Percentiles rank a stretch among this genome's conserved stretches.
Evolutionary conservation across 2,888 invertebrate genomes (phyloP).

Genomic region (Ellobium chinense): DNA sequence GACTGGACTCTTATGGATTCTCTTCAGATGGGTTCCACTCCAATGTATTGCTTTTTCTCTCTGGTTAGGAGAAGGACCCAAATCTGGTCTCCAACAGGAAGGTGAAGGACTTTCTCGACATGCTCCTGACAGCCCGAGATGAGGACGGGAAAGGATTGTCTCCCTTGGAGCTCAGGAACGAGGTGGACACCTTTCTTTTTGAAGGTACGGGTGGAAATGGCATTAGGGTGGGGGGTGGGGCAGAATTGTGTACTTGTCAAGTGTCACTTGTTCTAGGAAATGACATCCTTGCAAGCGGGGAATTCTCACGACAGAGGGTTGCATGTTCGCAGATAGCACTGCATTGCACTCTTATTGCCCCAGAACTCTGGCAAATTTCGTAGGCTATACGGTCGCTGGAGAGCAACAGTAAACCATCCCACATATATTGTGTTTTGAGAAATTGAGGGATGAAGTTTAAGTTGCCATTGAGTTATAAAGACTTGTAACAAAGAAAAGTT

Average conservation of each 20-base stretch:
- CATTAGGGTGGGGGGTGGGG: not conserved
- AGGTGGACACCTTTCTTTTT: conserved; percentile 70
- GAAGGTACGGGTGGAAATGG: conserved; percentile 56
- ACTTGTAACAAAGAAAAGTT: no score
- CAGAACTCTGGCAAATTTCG: no score
- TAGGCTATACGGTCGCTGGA: no score
- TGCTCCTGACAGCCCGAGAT: conserved; percentile 62
- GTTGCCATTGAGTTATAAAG: no score
- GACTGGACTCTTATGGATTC: no score
- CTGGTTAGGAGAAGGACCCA: not conserved
- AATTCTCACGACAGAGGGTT: no score
- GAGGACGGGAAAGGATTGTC: conserved; percentile 65
- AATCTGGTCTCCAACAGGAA: not conserved
- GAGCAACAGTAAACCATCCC: no score
- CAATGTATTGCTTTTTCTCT: not conserved
- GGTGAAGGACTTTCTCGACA: conserved; percentile 54
- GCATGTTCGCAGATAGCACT: no score
- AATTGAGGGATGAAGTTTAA: no score
- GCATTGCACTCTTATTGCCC: no score
- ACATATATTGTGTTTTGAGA: no score
- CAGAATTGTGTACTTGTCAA: not conserved
- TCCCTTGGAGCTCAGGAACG: conserved; percentile 65
- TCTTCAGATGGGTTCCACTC: no score
- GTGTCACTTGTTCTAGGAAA: not conserved
- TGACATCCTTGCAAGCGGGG: not conserved